These are phyloP conservation scores for Danio tinwini DNA, from an alignment of 2,797 vertebrate genomes.

Conservation along the genomic window DNA sequence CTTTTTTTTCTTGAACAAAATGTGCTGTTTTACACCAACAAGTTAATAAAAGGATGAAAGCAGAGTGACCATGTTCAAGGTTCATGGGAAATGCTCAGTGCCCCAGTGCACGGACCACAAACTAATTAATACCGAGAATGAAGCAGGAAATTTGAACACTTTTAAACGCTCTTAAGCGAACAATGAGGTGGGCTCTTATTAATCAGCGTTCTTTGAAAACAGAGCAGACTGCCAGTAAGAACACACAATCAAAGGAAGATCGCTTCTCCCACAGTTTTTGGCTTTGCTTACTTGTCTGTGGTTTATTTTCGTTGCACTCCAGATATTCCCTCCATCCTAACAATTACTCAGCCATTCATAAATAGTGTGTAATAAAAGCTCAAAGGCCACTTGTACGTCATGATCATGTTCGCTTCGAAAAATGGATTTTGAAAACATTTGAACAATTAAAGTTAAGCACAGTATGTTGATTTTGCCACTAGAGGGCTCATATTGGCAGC, in stretches of 20 bases:
- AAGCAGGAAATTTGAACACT: conserved; percentile 33
- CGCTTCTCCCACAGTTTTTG: conserved; percentile 17
- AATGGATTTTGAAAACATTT: no score
- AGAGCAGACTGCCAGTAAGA: conserved; percentile 47
- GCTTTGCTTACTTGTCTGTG: conserved; percentile 37
- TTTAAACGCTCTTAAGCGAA: conserved; percentile 42
- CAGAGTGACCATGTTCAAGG: not conserved
- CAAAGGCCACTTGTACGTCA: not conserved
- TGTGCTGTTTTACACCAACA: conserved; percentile 11
- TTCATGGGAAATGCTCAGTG: conserved; percentile 33
- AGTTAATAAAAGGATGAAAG: conserved; percentile 20
- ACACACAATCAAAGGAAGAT: conserved; percentile 59
- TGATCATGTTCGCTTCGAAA: no score
- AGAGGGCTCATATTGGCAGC: no score
- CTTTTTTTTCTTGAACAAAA: not conserved
- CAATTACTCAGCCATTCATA: conserved; percentile 28
- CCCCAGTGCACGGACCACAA: conserved; percentile 7
- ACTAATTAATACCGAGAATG: conserved; percentile 11
- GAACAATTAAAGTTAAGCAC: no score
- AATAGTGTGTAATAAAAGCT: not conserved
- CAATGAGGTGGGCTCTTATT: conserved; percentile 46
- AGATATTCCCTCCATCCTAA: conserved; percentile 29
- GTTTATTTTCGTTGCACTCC: not conserved
- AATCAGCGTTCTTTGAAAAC: conserved; percentile 53
- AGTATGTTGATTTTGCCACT: no score